phyloP scores from a whole-genome alignment of 2,113 vertebrate genomes.

The Ctenodactylus gundi region DNA sequence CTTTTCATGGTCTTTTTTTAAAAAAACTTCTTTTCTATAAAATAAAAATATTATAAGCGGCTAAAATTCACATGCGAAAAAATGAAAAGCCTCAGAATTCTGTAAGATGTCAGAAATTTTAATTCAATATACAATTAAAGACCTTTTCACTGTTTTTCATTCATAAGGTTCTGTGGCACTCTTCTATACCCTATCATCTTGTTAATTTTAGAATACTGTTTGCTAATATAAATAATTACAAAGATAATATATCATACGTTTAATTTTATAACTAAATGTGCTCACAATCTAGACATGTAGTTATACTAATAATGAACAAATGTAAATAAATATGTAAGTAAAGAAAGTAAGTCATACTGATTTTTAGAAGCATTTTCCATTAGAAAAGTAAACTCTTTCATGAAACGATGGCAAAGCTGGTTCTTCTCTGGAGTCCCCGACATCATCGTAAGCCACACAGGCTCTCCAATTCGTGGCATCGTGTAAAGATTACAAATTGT shows the following conservation, averaged over 20 bases:
- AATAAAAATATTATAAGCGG: constrained; percentile 1
- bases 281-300: neutral
- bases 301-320: constrained; percentile 19
- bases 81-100: neutral
- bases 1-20: neutral
- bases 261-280: neutral
- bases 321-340: neutral
- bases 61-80: neutral
- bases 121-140: constrained; percentile 5
- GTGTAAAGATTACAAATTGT: constrained; percentile 98
- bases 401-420: constrained; percentile 96
- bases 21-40: constrained; percentile 6
- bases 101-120: constrained; percentile 9
- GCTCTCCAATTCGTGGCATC: constrained; percentile 97
- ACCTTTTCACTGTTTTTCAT: constrained; percentile 29
- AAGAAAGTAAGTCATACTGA: constrained; percentile 89
- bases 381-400: constrained; percentile 95
- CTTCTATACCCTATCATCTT: neutral
- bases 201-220: constrained; percentile 16
- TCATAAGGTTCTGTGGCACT: neutral
- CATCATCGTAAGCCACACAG: constrained; percentile 99
- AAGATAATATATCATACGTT: neutral
- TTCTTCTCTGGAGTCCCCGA: constrained; percentile 95
- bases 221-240: constrained; percentile 34
- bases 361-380: constrained; percentile 98